These are phyloP conservation scores for Philotrypesis tridentata DNA, from an alignment of 1,140 invertebrate species.

Conservation along the genomic window DNA sequence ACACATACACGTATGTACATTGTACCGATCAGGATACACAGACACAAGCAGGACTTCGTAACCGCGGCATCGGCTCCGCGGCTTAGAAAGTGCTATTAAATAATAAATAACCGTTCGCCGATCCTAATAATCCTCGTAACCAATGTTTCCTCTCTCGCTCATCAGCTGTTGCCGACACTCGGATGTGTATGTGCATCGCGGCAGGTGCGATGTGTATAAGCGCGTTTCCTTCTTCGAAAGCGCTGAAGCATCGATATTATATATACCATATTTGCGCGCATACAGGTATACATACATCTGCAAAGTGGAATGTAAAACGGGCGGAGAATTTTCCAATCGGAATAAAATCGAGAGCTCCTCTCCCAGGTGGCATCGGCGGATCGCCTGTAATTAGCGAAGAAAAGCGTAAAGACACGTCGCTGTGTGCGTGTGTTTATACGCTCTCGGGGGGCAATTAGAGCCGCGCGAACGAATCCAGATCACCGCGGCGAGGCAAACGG, in stretches of 20 bases:
- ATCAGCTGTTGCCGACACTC: background rate
- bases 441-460: constrained; percentile 40
- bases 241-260: too few species aligned
- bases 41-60: background rate
- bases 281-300: too few species aligned
- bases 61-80: background rate
- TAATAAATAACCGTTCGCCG: constrained; percentile 1
- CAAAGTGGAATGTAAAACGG: too few species aligned
- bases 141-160: background rate
- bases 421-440: too few species aligned
- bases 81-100: constrained; percentile 26
- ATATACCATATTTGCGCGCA: too few species aligned
- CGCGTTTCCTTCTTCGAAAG: too few species aligned
- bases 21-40: background rate
- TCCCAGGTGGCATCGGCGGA: background rate
- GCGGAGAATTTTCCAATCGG: too few species aligned
- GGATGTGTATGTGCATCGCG: too few species aligned
- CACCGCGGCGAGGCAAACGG: background rate
- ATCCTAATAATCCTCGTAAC: background rate
- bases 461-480: background rate
- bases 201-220: too few species aligned
- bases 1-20: too few species aligned
- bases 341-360: background rate
- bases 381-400: constrained; percentile 24
- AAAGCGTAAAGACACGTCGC: background rate